phyloP scores from a whole-genome alignment of 2,113 vertebrate genomes.

The Hippocampus guttulatus region DNA sequence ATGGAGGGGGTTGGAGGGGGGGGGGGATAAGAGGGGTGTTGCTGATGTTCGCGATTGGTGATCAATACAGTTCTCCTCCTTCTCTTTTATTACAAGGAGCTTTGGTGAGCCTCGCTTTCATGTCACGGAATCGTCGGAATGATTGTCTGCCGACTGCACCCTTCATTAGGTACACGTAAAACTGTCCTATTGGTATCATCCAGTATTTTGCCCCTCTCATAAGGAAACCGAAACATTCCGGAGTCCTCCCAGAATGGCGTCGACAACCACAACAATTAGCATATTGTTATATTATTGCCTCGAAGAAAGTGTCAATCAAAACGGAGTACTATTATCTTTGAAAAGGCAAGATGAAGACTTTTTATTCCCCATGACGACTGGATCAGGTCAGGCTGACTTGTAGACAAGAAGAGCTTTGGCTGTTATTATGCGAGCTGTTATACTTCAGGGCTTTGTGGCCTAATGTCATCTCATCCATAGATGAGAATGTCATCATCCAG shows the following conservation, averaged over 20 bases:
- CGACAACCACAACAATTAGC: not conserved
- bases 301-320: not conserved
- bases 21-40: constrained; percentile 42
- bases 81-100: constrained; percentile 60
- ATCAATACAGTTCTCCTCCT: constrained; percentile 65
- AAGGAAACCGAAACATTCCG: not conserved
- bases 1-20: constrained; percentile 18
- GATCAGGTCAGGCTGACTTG: not conserved
- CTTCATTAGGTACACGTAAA: constrained; percentile 2
- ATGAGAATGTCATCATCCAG: too few species aligned
- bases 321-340: not conserved
- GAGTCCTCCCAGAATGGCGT: not conserved
- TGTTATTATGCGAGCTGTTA: constrained; percentile 1
- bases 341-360: not conserved
- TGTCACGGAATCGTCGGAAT: constrained; percentile 60
- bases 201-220: not conserved
- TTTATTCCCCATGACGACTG: not conserved
- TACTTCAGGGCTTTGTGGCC: not conserved
- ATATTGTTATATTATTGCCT: not conserved
- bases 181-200: not conserved
- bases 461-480: not conserved
- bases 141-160: constrained; percentile 40
- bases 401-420: not conserved
- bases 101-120: constrained; percentile 57
- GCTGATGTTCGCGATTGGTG: constrained; percentile 63